Conservation (phyloP, 2,797 vertebrate genomes). For the Platyrinchus mystaceus region DNA sequence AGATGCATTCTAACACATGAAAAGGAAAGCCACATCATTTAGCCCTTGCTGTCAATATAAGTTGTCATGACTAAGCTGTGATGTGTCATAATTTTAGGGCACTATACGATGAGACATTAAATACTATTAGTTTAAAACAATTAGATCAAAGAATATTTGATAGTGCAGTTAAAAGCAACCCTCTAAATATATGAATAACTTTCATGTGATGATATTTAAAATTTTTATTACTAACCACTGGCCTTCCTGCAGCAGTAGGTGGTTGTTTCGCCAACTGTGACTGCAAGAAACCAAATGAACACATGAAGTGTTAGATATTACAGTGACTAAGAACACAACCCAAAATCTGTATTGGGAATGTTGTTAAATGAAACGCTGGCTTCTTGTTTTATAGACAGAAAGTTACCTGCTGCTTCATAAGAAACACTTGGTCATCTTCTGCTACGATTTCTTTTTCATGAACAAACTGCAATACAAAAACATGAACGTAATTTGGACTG, state of each 20-base stretch:
- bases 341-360: neutral
- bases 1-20: neutral
- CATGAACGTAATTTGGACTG: neutral
- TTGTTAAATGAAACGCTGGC: neutral
- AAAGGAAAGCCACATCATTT: neutral
- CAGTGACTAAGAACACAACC: neutral
- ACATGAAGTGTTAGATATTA: neutral
- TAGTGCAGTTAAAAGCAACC: neutral
- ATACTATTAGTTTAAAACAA: neutral
- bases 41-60: neutral
- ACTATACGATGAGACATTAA: neutral
- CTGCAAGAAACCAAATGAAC: constrained; percentile 74
- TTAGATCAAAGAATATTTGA: neutral
- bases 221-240: constrained; percentile 85
- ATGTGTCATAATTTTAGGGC: neutral
- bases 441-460: constrained; percentile 98
- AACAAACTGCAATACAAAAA: constrained; percentile 86
- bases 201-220: neutral
- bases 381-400: neutral
- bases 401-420: constrained; percentile 94
- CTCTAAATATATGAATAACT: neutral
- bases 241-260: constrained; percentile 89
- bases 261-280: constrained; percentile 94
- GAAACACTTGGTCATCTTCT: constrained; percentile 98
- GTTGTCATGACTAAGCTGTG: neutral